Percentiles rank a stretch among this genome's conserved stretches.
phyloP scores from a whole-genome alignment of 2,113 vertebrate species.

The Cyanoliseus patagonus region DNA sequence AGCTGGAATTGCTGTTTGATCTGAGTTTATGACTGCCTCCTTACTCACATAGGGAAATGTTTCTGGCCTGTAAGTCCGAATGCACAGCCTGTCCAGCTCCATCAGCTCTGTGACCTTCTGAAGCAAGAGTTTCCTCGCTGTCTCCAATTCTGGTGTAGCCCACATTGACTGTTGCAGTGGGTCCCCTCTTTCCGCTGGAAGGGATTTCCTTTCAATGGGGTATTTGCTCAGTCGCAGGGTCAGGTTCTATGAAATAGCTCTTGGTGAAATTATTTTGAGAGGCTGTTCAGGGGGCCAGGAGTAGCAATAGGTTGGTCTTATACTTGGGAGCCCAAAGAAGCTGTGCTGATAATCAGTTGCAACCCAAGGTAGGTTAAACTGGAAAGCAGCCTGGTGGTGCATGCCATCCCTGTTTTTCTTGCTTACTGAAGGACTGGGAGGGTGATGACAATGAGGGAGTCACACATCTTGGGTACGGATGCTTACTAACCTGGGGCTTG shows the following conservation, averaged over 20 bases:
- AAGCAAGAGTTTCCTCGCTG: background rate
- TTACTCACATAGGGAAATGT: background rate
- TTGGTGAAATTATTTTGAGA: background rate
- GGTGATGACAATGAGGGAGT: background rate
- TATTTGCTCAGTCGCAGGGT: background rate
- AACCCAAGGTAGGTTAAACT: background rate
- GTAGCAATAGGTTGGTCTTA: background rate
- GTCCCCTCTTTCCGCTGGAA: background rate
- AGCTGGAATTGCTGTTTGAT: accelerated
- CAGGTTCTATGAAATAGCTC: background rate
- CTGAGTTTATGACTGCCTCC: background rate
- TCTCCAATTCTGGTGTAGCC: accelerated
- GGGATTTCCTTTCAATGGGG: background rate
- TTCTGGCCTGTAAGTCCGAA: background rate
- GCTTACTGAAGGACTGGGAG: background rate
- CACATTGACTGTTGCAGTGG: background rate
- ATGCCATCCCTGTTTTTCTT: background rate
- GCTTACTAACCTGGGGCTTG: background rate
- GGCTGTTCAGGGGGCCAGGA: background rate
- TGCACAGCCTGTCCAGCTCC: background rate
- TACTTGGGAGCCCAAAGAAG: background rate
- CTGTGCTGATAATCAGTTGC: accelerated
- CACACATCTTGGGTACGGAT: background rate
- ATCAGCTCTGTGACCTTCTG: background rate
- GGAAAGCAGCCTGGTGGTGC: background rate